These are phyloP conservation scores for Aegypius monachus DNA, from an alignment of 2,113 vertebrate genomes.

Conservation along the genomic window DNA sequence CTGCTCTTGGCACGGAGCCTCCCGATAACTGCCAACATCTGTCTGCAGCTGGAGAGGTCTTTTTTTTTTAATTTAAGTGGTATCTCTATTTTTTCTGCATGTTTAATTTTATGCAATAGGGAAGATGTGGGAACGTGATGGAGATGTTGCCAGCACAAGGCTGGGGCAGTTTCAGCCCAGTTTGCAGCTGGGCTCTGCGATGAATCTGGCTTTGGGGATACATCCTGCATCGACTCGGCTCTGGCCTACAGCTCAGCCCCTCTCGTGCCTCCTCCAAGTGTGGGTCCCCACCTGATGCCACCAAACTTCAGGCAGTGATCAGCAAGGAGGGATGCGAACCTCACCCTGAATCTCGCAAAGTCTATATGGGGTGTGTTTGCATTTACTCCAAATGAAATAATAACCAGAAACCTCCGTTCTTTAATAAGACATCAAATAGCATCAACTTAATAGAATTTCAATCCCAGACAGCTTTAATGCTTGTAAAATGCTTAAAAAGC, in stretches of 20 bases:
- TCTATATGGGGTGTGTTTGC: neutral
- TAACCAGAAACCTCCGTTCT: neutral
- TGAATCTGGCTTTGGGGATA: neutral
- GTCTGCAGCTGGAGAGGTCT: neutral
- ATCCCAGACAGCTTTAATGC: neutral
- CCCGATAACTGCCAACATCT: neutral
- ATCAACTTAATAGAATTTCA: neutral
- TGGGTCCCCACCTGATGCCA: neutral
- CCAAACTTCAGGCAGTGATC: neutral
- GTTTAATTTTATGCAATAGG: neutral
- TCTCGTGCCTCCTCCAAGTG: neutral
- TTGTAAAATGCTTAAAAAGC: neutral
- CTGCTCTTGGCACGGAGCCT: neutral
- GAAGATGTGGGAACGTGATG: fast-evolving
- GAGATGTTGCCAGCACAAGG: neutral
- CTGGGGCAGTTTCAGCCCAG: neutral
- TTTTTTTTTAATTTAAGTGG: neutral
- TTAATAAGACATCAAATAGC: neutral
- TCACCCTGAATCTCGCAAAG: neutral
- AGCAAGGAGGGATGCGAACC: neutral
- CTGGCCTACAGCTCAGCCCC: neutral
- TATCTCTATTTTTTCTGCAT: fast-evolving
- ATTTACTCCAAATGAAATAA: neutral
- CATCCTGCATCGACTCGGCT: neutral
- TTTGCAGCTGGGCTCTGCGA: neutral